Conservation (phyloP, 2,888 invertebrate genomes). For the Sclerodermus sp. region DNA sequence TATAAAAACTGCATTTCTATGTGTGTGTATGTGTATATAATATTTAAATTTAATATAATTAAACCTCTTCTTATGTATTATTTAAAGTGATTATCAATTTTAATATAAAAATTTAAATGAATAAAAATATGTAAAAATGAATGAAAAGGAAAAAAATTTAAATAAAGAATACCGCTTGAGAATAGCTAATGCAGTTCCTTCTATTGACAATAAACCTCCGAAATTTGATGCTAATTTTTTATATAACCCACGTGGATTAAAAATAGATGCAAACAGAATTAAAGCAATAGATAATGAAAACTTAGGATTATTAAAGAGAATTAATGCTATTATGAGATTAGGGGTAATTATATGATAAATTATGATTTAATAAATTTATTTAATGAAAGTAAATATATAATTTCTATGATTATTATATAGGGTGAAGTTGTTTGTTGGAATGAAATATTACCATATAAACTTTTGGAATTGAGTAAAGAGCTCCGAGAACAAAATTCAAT, state of each 20-base stretch:
- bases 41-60: too few relatives aligned
- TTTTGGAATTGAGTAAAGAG: slow-evolving; percentile 7
- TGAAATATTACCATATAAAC: slow-evolving; percentile 12
- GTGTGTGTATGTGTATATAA: too few relatives aligned
- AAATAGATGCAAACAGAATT: slow-evolving; percentile 54
- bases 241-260: slow-evolving; percentile 57
- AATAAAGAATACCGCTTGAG: not conserved
- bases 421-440: slow-evolving; percentile 42
- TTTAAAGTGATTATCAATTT: too few relatives aligned
- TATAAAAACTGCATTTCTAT: too few relatives aligned
- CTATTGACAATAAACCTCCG: slow-evolving; percentile 61
- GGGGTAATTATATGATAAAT: slow-evolving; percentile 54
- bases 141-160: too few relatives aligned
- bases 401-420: slow-evolving; percentile 23
- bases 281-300: slow-evolving; percentile 61
- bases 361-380: not conserved
- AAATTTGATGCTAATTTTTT: slow-evolving; percentile 61
- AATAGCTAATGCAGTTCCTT: not conserved
- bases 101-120: too few relatives aligned
- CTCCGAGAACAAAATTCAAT: slow-evolving; percentile 11
- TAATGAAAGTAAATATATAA: not conserved
- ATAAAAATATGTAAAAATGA: too few relatives aligned
- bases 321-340: slow-evolving; percentile 64
- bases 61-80: too few relatives aligned
- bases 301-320: slow-evolving; percentile 63